phyloP scores from a whole-genome alignment of 2,113 vertebrate genomes.

The Anser cygnoides region DNA sequence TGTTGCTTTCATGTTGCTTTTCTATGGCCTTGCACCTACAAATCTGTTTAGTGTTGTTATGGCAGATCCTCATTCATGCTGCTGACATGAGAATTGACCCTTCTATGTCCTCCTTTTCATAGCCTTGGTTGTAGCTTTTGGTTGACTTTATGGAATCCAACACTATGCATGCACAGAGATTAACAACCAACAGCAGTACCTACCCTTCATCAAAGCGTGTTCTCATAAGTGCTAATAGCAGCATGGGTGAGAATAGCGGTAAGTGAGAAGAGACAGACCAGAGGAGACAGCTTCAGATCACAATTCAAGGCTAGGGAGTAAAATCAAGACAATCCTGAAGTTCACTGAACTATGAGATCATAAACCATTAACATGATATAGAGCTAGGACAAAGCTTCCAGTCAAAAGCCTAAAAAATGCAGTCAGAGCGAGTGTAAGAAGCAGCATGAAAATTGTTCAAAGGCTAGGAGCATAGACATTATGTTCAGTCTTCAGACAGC shows the following conservation, averaged over 20 bases:
- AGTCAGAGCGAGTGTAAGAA: constrained; percentile 10
- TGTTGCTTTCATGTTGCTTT: not conserved
- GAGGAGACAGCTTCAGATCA: not conserved
- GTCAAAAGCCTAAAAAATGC: constrained; percentile 12
- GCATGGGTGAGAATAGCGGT: not conserved
- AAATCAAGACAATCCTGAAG: constrained; percentile 34
- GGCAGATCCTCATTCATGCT: not conserved
- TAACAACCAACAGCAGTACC: not conserved
- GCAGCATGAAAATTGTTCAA: constrained; percentile 35
- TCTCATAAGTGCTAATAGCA: not conserved
- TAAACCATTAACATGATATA: not conserved
- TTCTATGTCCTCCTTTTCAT: not conserved
- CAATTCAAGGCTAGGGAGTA: constrained; percentile 12
- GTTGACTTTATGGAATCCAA: not conserved
- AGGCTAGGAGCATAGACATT: not conserved
- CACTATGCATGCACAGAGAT: not conserved
- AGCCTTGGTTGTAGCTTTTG: not conserved
- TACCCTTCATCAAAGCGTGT: not conserved
- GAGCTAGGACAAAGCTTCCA: constrained; percentile 7
- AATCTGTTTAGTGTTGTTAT: not conserved
- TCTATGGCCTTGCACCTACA: not conserved
- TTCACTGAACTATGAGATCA: constrained; percentile 44
- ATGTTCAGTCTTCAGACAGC: not conserved
- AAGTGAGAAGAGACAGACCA: constrained; percentile 5
- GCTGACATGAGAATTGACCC: not conserved